These are phyloP conservation scores for Aquatica leii DNA, from an alignment of 2,888 invertebrate species.

Conservation along the genomic window DNA sequence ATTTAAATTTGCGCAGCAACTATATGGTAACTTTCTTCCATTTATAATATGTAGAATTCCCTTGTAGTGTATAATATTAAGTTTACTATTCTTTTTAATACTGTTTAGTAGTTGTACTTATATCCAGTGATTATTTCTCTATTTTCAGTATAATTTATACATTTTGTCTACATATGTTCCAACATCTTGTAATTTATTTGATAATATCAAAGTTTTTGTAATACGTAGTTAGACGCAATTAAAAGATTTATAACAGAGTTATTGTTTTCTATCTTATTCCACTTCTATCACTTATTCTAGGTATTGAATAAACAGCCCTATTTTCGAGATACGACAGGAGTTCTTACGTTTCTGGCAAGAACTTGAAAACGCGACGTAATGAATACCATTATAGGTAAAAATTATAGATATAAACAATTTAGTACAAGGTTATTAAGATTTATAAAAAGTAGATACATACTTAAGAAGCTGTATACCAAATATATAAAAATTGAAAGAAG, in stretches of 20 bases:
- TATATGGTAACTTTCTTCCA: constrained; percentile 2
- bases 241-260: constrained; percentile 8
- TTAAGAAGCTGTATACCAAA: too few species aligned
- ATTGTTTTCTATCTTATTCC: not conserved
- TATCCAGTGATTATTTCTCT: constrained; percentile 33
- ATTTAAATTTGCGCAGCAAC: constrained; percentile 1
- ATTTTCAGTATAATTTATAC: constrained; percentile 20
- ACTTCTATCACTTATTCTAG: too few species aligned
- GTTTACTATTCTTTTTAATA: constrained; percentile 14
- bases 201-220: not conserved
- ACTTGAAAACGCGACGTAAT: too few species aligned
- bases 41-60: not conserved
- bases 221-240: constrained; percentile 7
- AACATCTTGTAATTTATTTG: constrained; percentile 11
- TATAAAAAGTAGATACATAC: too few species aligned
- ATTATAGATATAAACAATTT: too few species aligned
- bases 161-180: constrained; percentile 17
- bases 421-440: too few species aligned
- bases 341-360: too few species aligned
- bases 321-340: too few species aligned
- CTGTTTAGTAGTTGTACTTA: constrained; percentile 33
- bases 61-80: not conserved
- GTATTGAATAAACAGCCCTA: too few species aligned
- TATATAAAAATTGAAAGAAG: too few species aligned
- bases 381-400: too few species aligned